These are phyloP conservation scores for Sympetrum striolatum DNA, from an alignment of 2,888 invertebrate genomes.

Conservation along the genomic window DNA sequence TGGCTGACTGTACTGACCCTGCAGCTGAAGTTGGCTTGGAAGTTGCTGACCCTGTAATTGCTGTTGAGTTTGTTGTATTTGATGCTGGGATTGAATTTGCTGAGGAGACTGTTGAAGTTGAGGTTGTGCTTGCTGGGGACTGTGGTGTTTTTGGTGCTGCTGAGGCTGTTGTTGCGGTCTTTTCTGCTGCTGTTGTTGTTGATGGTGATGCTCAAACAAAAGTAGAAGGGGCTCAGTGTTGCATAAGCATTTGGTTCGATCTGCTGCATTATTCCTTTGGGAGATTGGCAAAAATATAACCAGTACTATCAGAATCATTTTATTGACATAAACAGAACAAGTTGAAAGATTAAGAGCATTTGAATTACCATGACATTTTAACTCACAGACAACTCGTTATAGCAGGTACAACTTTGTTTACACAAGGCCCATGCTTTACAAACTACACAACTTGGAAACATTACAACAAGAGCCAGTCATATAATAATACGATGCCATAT, in stretches of 20 bases:
- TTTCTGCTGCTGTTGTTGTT: constrained; percentile 37
- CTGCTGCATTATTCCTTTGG: constrained; percentile 35
- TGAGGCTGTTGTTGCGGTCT: constrained; percentile 30
- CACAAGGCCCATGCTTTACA: neutral
- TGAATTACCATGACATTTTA: neutral
- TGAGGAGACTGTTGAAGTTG: constrained; percentile 34
- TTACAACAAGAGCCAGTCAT: neutral
- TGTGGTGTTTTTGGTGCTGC: constrained; percentile 25
- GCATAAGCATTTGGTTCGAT: constrained; percentile 38
- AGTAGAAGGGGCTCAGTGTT: constrained; percentile 36
- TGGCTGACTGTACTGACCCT: constrained; percentile 46
- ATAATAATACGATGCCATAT: too few relatives aligned
- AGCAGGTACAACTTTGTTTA: neutral
- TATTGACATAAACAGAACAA: neutral
- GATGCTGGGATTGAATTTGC: constrained; percentile 33
- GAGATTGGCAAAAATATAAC: constrained; percentile 28
- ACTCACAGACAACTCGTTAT: neutral
- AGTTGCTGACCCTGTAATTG: constrained; percentile 18
- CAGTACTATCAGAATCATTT: constrained; percentile 31
- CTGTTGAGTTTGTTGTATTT: neutral
- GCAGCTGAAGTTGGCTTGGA: constrained; percentile 45
- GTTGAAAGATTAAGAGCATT: neutral
- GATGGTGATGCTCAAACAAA: constrained; percentile 39
- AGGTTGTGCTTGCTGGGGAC: constrained; percentile 8
- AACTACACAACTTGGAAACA: neutral